Evolutionary conservation across 2,888 invertebrate genomes (phyloP), one percentile per base, ranked within the genome.

Genomic region (Orthonevra nobilis): DNA sequence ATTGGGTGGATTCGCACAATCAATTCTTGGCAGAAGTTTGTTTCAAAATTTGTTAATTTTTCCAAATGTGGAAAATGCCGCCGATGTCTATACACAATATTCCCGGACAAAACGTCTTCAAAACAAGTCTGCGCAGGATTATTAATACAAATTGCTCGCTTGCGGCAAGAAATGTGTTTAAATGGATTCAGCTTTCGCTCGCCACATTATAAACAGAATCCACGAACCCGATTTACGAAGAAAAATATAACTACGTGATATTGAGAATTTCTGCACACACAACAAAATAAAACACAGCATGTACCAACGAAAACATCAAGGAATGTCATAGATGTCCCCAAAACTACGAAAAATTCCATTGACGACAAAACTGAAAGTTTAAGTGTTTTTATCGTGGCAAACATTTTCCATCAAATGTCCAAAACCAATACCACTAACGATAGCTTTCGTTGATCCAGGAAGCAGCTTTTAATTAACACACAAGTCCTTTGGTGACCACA

Each of bases 151-250:
- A 60, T 81, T 81, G 81, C 12, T 60, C 6, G 61, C 81, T 0
- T 30, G 48, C 1, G 79, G 75, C 4, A 58, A 34, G 15, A 72
- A 52, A 14, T 60, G 63, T 15, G 60, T 46, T 38, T 14, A 79
- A 12, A 30, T 32, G 15, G 64, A 82, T n/a, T 14, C 56, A 12
- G 63, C 68, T 7, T 75, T 63, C 6, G 44, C 48, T 14, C 66
- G 68, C 3, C 75, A 81, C 26, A 79, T 82, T 6, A 42, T 77
- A 14, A 77, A 81, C 30, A 72, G 81, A 1, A 70, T 81, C 4
- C 74, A 75, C 17, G 6, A 3, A 61, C 64, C 23, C 58, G n/a
- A n/a, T n/a, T n/a, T n/a, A n/a, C n/a, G n/a, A n/a, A n/a, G n/a
- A n/a, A n/a, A n/a, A n/a, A n/a, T n/a, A n/a, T n/a, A n/a, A n/a